Evolutionary conservation across 2,113 vertebrate genomes (phyloP), one percentile per base, ranked within the genome.

Genomic region (Otis tarda): DNA sequence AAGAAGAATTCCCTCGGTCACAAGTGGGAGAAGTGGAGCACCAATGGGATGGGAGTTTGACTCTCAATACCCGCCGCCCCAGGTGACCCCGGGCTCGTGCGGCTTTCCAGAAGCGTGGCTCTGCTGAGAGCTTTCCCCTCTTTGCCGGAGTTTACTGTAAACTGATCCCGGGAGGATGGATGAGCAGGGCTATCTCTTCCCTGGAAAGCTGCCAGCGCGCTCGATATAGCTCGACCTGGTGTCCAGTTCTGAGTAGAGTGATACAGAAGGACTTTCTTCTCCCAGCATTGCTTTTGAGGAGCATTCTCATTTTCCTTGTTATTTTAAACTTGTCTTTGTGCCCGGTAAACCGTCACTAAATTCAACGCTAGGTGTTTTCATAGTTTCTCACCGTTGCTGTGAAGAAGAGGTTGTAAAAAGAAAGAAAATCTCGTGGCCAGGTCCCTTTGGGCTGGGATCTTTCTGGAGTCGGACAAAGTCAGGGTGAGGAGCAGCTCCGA

Each of bases 121-220:
- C 63, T 56, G 50, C n/a, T 27, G 25, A 30, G 91, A 95, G 83
- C 78, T 90, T 73, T 27, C 64, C 39, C 56, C 31, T 12, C 52
- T 47, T 53, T 4, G 0, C 41, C 7, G 18, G 83, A 74, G 73
- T 43, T 93, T 55, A 39, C 16, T 95, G 97, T 92, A 93, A 98
- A 90, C 77, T n/a, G 96, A 97, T 96, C 68, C 79, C 25, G 7
- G 68, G 63, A 94, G 41, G 41, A 43, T 43, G 70, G 75, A 77
- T 69, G 92, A 95, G 55, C 12, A 17, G 93, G 87, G 80, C 94
- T 87, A 8, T 76, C 74, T 89, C 83, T 89, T 90, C 37, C 10
- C 68, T 68, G 92, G 79, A 45, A 61, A 94, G 86, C 12, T 71
- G 89, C 76, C 60, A n/a, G 28, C 3, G 27, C 82, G 95, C 94